phyloP scores from a whole-genome alignment of 2,888 invertebrate species.

The Cryptocheilus praepositus region DNA sequence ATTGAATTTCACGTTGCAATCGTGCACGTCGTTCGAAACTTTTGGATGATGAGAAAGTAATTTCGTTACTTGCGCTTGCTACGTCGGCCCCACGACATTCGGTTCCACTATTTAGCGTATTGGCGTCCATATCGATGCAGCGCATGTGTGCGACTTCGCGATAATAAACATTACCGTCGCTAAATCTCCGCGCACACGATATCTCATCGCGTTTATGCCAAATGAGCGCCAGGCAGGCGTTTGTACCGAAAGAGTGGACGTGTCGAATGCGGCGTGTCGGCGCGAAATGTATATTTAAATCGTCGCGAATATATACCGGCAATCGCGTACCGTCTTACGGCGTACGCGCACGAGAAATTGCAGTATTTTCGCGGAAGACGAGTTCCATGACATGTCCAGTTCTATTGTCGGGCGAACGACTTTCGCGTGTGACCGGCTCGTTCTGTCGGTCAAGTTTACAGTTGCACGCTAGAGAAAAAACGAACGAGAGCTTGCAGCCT shows the following conservation, averaged over 20 bases:
- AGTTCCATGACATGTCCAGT: conserved; percentile 28
- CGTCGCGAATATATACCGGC: conserved; percentile 24
- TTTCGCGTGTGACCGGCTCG: conserved; percentile 52
- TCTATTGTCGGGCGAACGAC: conserved; percentile 49
- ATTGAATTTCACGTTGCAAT: conserved; percentile 7
- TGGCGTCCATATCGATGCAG: background rate
- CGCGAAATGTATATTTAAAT: conserved; percentile 24
- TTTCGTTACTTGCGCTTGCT: no score
- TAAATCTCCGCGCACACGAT: no score
- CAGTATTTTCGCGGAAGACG: conserved; percentile 31
- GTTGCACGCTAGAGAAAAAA: conserved; percentile 46
- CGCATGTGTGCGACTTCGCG: conserved; percentile 14
- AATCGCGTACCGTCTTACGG: conserved; percentile 22
- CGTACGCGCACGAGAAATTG: conserved; percentile 27
- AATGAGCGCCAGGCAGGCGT: no score
- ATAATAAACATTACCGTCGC: no score
- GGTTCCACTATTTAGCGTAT: no score
- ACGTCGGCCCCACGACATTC: no score
- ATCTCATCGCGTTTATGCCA: no score
- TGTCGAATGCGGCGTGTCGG: background rate
- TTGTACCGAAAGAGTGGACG: no score
- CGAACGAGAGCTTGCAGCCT: conserved; percentile 23
- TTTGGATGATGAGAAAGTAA: background rate
- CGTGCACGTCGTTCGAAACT: background rate
- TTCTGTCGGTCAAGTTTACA: conserved; percentile 54